Conservation (phyloP, 2,113 vertebrate genomes). For the Daphoenositta chrysoptera region DNA sequence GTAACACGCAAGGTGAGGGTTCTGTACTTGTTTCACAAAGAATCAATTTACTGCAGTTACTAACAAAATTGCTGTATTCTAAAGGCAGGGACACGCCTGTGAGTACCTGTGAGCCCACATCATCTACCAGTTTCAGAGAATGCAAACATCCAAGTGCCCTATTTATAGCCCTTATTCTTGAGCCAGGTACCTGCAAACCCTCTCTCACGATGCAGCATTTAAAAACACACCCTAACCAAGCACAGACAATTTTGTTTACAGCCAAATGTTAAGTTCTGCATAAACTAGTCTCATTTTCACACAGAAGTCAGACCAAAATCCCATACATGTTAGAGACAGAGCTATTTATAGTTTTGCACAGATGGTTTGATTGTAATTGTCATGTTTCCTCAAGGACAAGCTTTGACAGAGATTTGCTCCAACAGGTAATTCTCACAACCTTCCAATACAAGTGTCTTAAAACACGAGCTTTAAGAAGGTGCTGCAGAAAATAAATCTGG, state of each 20-base stretch:
- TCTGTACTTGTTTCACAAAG: background rate
- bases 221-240: background rate
- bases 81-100: background rate
- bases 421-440: conserved; percentile 8
- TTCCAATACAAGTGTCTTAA: background rate
- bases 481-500: background rate
- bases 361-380: conserved; percentile 18
- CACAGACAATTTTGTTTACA: conserved; percentile 20
- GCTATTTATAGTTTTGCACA: conserved; percentile 40
- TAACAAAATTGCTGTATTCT: background rate
- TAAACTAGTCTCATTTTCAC: conserved; percentile 28
- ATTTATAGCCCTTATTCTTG: background rate
- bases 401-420: background rate
- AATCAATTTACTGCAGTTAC: background rate
- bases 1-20: background rate
- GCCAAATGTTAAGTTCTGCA: background rate
- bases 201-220: background rate
- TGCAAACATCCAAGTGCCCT: background rate
- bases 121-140: background rate
- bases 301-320: conserved; percentile 22
- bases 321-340: background rate
- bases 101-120: background rate
- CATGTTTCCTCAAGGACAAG: conserved; percentile 28
- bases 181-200: background rate
- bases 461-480: background rate